Conservation (phyloP, 1,140 invertebrate genomes). For the Limonius californicus region DNA sequence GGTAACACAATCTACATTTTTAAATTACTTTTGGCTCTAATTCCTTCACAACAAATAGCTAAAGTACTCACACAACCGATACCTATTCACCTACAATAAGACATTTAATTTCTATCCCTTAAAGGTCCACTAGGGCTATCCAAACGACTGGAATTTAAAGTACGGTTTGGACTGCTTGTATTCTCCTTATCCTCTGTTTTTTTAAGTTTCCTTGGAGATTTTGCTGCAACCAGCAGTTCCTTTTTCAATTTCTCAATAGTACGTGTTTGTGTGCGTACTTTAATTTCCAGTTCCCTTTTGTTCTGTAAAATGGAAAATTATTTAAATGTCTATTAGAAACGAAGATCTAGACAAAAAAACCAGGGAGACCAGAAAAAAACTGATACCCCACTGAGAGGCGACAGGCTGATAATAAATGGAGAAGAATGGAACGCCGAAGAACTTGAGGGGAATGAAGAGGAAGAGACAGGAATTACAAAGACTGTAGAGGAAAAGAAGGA, state of each 20-base stretch:
- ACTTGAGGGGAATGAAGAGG: no score
- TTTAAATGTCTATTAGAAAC: neutral
- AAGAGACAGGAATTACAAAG: no score
- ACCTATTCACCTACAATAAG: no score
- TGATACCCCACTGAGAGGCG: no score
- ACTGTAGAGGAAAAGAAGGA: no score
- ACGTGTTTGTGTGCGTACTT: slow-evolving; percentile 31
- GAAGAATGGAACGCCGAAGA: no score
- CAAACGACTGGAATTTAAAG: slow-evolving; percentile 15
- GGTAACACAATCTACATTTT: slow-evolving; percentile 90
- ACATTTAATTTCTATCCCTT: slow-evolving; percentile 37
- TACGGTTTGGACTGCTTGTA: slow-evolving; percentile 34
- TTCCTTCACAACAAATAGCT: no score
- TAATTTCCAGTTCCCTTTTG: slow-evolving; percentile 29
- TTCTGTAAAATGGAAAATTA: slow-evolving; percentile 23
- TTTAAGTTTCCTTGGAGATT: slow-evolving; percentile 30
- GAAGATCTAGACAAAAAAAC: no score
- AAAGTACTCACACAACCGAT: no score
- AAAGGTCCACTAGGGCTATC: slow-evolving; percentile 37
- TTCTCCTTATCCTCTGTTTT: slow-evolving; percentile 42
- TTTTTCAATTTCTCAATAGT: slow-evolving; percentile 37
- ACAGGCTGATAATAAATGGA: no score
- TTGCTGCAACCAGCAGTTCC: no score
- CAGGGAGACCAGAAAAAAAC: no score
- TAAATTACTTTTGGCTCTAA: slow-evolving; percentile 68